A percentile compares a stretch with the other conserved stretches of the same genome.
phyloP scores from a whole-genome alignment of 2,113 vertebrate genomes.

The Misgurnus mizolepis region DNA sequence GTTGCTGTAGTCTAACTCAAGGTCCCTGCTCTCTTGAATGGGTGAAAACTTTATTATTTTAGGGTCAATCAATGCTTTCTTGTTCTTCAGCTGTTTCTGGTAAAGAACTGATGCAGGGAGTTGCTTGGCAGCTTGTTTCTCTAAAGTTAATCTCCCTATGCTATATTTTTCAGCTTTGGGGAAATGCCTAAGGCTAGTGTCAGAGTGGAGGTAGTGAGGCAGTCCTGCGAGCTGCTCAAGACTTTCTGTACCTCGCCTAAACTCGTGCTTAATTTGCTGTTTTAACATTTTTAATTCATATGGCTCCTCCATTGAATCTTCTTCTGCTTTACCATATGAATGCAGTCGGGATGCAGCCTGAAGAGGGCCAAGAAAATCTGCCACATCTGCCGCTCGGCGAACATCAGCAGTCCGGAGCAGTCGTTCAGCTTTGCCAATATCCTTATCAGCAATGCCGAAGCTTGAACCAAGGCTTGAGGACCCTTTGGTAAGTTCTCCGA shows the following conservation, averaged over 20 bases:
- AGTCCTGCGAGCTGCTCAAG: constrained; percentile 89
- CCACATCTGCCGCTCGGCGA: constrained; percentile 87
- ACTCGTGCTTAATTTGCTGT: constrained; percentile 98
- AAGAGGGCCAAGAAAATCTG: constrained; percentile 77
- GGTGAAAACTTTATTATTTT: constrained; percentile 96
- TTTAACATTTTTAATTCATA: constrained; percentile 97
- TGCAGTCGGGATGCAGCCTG: constrained; percentile 84
- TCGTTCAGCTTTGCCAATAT: constrained; percentile 90
- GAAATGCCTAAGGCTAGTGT: constrained; percentile 90
- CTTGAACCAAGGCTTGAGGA: constrained; percentile 82
- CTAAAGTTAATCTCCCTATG: constrained; percentile 94
- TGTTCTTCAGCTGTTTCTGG: constrained; percentile 96
- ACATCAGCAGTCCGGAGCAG: constrained; percentile 87
- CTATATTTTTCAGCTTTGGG: constrained; percentile 98
- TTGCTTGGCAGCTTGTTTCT: constrained; percentile 98
- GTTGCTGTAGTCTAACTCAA: constrained; percentile 91
- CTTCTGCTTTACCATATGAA: constrained; percentile 90
- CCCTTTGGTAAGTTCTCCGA: constrained; percentile 93
- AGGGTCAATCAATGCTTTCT: constrained; percentile 90
- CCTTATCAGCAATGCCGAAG: constrained; percentile 93
- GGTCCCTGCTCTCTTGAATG: constrained; percentile 92
- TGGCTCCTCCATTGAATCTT: constrained; percentile 97
- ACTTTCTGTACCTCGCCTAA: constrained; percentile 90
- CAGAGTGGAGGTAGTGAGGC: constrained; percentile 89
- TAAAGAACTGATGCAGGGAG: constrained; percentile 94